Conservation (phyloP, 2,113 vertebrate genomes). For the Tretioscincus oriximinensis region DNA sequence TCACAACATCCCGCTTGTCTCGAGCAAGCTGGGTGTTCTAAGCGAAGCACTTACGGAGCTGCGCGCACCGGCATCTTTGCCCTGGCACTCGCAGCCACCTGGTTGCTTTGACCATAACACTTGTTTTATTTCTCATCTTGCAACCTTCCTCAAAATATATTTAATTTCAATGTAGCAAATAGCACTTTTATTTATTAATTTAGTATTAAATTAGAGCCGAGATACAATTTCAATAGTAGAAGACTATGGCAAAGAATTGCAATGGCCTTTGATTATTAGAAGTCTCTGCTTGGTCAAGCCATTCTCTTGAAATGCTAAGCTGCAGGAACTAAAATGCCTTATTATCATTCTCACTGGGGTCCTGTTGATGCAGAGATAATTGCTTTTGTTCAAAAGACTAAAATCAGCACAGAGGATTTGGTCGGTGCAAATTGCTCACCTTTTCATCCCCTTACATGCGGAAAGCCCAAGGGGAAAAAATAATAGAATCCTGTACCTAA, state of each 20-base stretch:
- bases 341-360: conserved; percentile 39
- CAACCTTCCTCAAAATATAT: too few species aligned
- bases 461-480: conserved; percentile 37
- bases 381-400: conserved; percentile 66
- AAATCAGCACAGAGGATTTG: conserved; percentile 39
- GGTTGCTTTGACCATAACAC: too few species aligned
- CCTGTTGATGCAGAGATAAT: conserved; percentile 59
- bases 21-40: too few species aligned
- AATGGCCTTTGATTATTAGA: conserved; percentile 46
- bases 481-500: neutral
- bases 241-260: neutral
- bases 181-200: neutral
- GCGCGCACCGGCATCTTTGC: too few species aligned
- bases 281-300: conserved; percentile 25
- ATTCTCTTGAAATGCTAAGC: conserved; percentile 35
- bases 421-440: conserved; percentile 46
- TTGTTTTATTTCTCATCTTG: too few species aligned
- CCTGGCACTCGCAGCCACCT: too few species aligned
- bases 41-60: too few species aligned
- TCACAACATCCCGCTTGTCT: too few species aligned
- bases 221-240: neutral
- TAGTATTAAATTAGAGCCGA: neutral
- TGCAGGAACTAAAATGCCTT: conserved; percentile 25
- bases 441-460: conserved; percentile 36
- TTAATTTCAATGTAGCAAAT: neutral